Evolutionary conservation across 2,888 invertebrate genomes (phyloP), one percentile per base, ranked within the genome.

Genomic region (Mimachlamys varia): DNA sequence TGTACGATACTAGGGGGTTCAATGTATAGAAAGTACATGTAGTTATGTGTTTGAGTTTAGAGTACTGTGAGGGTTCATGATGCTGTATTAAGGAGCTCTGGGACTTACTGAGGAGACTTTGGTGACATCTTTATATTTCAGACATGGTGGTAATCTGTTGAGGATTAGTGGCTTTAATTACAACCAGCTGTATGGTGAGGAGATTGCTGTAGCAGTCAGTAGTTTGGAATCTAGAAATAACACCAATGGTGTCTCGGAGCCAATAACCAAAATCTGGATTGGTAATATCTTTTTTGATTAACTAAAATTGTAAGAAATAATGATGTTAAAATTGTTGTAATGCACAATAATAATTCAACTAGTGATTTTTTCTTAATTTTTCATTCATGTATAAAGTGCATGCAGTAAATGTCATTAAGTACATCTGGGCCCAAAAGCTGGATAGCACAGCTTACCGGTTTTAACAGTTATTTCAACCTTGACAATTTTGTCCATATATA

Each of bases 91-190:
- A 22, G 7, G 58, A 7, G 22, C 2, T 58, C 58, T 22, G 10
- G 19, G 15, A 4, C 13, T 55, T 55, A 55, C 19, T 55, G 19
- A 55, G 13, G 55, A 55, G 55, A 17, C 19, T 55, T 55, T 3
- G 12, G 10, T 58, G 58, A 22, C n/a, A 19, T 58, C 58, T 58
- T 58, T 19, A 27, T 89, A 76, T 93, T 94, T 44, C 93, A 95
- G 95, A 92, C 93, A 92, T 93, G 94, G 94, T 58, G 94, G 94
- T 89, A 92, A 92, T 90, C 91, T 95, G 90, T 93, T 93, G 44
- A 92, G 92, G 49, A 92, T 95, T 58, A 89, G 92, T 38, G 93
- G 95, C 1, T 91, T 94, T 87, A 94, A 94, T 91, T 91, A 92
- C 87, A 95, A 95, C 91, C 90, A 91, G 89, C 92, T 92, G 15